Evolutionary conservation across 1,140 invertebrate species (phyloP).

Genomic region (Trialeurodes vaporariorum): DNA sequence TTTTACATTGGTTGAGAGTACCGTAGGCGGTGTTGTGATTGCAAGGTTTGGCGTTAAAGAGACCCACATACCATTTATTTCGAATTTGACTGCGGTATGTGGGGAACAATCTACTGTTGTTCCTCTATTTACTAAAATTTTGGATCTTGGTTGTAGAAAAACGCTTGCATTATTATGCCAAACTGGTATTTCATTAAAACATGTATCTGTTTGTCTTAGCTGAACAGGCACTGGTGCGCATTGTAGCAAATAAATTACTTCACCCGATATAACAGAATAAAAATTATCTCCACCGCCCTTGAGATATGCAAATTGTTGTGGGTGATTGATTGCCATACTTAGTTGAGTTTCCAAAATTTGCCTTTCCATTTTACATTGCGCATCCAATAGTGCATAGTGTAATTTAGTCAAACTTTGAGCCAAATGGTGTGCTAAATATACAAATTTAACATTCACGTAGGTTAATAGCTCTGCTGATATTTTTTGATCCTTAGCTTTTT

Average conservation of each 20-base stretch:
- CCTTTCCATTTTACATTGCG: conserved; percentile 3
- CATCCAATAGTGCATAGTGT: not conserved
- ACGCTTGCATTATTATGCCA: not conserved
- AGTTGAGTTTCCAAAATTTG: conserved; percentile 2
- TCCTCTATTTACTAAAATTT: not conserved
- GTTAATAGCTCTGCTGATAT: not conserved
- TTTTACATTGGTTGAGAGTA: not conserved
- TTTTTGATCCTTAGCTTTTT: not conserved
- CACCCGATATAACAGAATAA: not conserved
- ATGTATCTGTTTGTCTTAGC: not conserved
- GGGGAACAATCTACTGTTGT: not conserved
- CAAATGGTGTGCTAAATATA: not conserved
- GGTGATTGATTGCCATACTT: not conserved
- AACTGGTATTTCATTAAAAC: conserved; percentile 7
- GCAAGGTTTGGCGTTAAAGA: not conserved
- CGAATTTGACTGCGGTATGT: not conserved
- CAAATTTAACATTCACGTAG: not conserved
- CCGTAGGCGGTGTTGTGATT: not conserved
- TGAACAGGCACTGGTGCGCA: not conserved
- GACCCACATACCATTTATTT: not conserved
- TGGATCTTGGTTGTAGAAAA: not conserved
- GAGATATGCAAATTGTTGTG: not conserved
- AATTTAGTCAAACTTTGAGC: not conserved
- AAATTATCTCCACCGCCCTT: not conserved
- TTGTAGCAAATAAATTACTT: not conserved